Percentiles rank a stretch among this genome's conserved stretches.
Conservation (phyloP, 1,140 invertebrate species). For the Brachionus paranguensis region DNA sequence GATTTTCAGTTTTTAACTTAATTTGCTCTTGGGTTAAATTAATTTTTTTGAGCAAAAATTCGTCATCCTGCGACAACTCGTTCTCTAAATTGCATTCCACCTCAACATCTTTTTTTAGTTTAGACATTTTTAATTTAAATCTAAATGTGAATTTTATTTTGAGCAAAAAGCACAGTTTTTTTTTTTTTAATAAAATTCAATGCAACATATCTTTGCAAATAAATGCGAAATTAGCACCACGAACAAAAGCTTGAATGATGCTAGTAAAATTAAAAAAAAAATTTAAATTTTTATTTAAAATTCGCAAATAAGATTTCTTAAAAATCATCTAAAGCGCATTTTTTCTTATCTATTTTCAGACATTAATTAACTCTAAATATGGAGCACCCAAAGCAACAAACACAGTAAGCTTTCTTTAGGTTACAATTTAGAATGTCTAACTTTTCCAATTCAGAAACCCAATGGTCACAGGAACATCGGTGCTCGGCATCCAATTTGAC, state of each 20-base stretch:
- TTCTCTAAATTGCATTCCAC: neutral
- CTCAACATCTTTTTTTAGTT: neutral
- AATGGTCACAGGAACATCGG: conserved; percentile 80
- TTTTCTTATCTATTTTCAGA: neutral
- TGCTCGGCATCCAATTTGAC: conserved; percentile 77
- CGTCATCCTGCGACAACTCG: conserved; percentile 17
- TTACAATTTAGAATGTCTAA: neutral
- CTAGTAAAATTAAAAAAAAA: conserved; percentile 26
- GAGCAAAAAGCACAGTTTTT: neutral
- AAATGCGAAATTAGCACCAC: neutral
- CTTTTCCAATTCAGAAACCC: conserved; percentile 61
- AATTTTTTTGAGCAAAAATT: neutral
- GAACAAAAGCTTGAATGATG: neutral
- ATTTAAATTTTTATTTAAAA: neutral
- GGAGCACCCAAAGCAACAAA: conserved; percentile 1
- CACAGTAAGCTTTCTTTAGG: neutral
- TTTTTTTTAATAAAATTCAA: neutral
- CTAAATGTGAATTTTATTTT: conserved; percentile 27
- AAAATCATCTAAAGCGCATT: neutral
- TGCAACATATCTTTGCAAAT: conserved; percentile 23
- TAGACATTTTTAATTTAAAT: neutral
- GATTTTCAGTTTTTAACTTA: neutral
- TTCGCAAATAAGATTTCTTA: conserved; percentile 1
- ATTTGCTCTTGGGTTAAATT: neutral
- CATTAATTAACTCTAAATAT: neutral